phyloP scores from a whole-genome alignment of 2,888 invertebrate species.

The Cheilosia vernalis region DNA sequence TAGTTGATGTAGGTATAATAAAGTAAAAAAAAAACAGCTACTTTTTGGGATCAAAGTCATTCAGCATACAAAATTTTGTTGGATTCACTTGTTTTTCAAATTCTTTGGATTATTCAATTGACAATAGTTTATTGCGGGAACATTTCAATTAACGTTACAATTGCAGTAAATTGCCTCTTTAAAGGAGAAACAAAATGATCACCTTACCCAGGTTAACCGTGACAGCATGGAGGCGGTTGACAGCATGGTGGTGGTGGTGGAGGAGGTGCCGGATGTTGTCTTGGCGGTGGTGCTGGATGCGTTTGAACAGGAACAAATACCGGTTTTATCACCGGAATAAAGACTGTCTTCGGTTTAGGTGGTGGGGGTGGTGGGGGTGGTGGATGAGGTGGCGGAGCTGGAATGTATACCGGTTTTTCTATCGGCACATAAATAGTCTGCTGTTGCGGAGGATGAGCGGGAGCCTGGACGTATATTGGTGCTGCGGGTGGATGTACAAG shows the following conservation, averaged over 20 bases:
- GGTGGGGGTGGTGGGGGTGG: conserved; percentile 12
- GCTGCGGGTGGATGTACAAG: conserved; percentile 28
- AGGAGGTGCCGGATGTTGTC: conserved; percentile 23
- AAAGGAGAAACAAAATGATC: not conserved
- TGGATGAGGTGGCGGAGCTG: conserved; percentile 11
- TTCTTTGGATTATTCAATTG: too few relatives aligned
- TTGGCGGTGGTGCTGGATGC: conserved; percentile 27
- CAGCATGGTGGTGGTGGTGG: conserved; percentile 43
- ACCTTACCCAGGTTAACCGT: conserved; percentile 15
- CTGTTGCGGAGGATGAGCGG: conserved; percentile 36
- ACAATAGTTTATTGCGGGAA: too few relatives aligned
- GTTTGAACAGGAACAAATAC: conserved; percentile 13
- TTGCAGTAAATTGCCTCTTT: too few relatives aligned
- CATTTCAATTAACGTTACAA: too few relatives aligned
- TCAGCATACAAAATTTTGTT: too few relatives aligned
- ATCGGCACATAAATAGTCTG: conserved; percentile 25
- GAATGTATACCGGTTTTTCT: conserved; percentile 11
- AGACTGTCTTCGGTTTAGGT: not conserved
- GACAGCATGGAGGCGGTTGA: conserved; percentile 38
- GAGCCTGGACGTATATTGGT: conserved; percentile 30
- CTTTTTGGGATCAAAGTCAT: too few relatives aligned
- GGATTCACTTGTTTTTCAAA: too few relatives aligned
- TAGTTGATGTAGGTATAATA: too few relatives aligned
- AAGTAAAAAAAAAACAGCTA: too few relatives aligned
- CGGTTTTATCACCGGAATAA: conserved; percentile 6